Evolutionary conservation across 2,797 vertebrate species (phyloP), one percentile per base, ranked within the genome.

Genomic region (Yasuhikotakia modesta): DNA sequence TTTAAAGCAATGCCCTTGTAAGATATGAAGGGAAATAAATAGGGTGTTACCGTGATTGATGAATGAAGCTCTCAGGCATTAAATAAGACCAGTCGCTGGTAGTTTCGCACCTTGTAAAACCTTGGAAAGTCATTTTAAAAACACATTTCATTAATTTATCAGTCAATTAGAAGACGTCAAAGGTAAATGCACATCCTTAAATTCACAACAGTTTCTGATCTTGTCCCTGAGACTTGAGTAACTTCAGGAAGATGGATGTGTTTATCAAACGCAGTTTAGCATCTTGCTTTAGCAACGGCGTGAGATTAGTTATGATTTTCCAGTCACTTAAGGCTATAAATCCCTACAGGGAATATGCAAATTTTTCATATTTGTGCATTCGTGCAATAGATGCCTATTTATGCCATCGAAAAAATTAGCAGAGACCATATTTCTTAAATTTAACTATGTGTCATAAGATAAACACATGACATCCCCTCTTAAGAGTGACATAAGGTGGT

Each of bases 401-500:
- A 17, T 58, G 48, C 7, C 61, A 48, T 69, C 43, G 35, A 13
- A 69, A 24, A 76, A 24, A 69, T 60, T 60, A 2, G 17, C 17
- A 35, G 60, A 39, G 8, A 35, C 17, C 3, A 19, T 12, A 12
- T 63, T 19, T 50, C 48, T 50, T 60, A 48, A 69, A 46, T 19
- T 60, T n/a, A 69, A 39, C 53, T 22, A 48, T 35, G 45, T 24
- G 24, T 50, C 55, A 61, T 35, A 27, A 30, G 27, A 69, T 70
- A 77, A 22, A 27, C 79, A 70, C 84, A 53, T 11, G 22, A 22
- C 16, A 82, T 84, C 80, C 77, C 55, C 63, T 75, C 77, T 86
- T 57, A 46, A 70, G 6, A 82, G 76, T 76, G 79, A 79, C 79
- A 85, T 46, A 87, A 85, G 86, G 74, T 76, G 76, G 68, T 82